Evolutionary conservation across 2,113 vertebrate genomes (phyloP).

Genomic region (Perognathus longimembris): DNA sequence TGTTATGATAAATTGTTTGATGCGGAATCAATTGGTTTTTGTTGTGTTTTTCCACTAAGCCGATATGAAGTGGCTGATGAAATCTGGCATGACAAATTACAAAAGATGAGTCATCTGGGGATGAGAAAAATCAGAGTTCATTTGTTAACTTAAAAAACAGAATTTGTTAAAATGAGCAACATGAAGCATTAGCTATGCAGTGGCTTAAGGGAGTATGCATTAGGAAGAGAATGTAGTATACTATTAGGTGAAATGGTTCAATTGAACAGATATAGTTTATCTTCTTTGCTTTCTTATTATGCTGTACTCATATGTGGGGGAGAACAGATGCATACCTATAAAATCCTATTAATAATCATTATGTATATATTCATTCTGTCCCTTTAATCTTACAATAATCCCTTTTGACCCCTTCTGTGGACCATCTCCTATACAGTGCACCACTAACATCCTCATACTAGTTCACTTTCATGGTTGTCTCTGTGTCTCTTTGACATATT

Average conservation of each 20-base stretch:
- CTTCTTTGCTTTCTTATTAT: too few relatives aligned
- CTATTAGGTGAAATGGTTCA: not conserved
- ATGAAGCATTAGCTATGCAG: not conserved
- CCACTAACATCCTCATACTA: too few relatives aligned
- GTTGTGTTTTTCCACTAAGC: conserved; percentile 56
- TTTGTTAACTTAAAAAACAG: conserved; percentile 40
- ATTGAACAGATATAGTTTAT: not conserved
- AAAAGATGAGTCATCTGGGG: conserved; percentile 49
- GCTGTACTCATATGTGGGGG: too few relatives aligned
- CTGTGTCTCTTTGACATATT: too few relatives aligned
- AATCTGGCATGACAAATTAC: conserved; percentile 73
- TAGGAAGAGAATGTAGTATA: not conserved
- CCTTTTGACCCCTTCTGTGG: too few relatives aligned
- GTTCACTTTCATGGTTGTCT: too few relatives aligned
- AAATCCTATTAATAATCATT: too few relatives aligned
- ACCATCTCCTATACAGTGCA: too few relatives aligned
- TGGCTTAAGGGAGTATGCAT: not conserved
- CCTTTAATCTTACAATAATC: too few relatives aligned
- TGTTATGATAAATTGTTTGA: conserved; percentile 55
- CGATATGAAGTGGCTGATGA: conserved; percentile 58
- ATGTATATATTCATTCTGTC: too few relatives aligned
- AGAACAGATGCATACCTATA: too few relatives aligned
- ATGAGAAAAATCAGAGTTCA: conserved; percentile 56
- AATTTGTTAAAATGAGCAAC: not conserved
- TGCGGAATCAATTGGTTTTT: conserved; percentile 61